phyloP scores from a whole-genome alignment of 2,797 vertebrate species.

The Hydrophis major region DNA sequence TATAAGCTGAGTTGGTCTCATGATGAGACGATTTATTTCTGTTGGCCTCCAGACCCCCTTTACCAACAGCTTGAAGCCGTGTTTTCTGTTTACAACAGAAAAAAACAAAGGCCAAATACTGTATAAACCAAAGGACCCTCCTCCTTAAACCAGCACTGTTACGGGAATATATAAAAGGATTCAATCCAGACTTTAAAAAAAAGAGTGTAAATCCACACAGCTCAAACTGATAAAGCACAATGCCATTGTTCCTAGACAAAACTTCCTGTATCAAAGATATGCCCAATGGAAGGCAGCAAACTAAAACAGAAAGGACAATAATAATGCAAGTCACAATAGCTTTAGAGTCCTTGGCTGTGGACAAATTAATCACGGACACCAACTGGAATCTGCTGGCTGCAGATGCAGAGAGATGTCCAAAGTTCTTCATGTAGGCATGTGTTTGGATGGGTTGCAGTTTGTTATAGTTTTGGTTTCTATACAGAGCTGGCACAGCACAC shows the following conservation, averaged over 20 bases:
- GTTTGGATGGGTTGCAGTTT: slow-evolving; percentile 82
- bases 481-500: slow-evolving; percentile 79
- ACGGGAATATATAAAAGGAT: slow-evolving; percentile 96
- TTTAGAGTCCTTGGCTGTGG: slow-evolving; percentile 89
- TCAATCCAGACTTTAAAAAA: slow-evolving; percentile 94
- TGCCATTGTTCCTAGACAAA: slow-evolving; percentile 78
- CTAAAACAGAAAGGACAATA: slow-evolving; percentile 88
- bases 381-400: slow-evolving; percentile 79
- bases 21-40: slow-evolving; percentile 97
- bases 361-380: slow-evolving; percentile 84
- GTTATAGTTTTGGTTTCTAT: slow-evolving; percentile 87
- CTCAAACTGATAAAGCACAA: slow-evolving; percentile 92
- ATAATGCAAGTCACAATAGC: slow-evolving; percentile 89
- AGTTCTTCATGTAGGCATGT: slow-evolving; percentile 72
- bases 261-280: slow-evolving; percentile 86
- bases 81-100: slow-evolving; percentile 91
- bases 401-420: slow-evolving; percentile 63
- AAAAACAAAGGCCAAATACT: slow-evolving; percentile 78
- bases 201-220: slow-evolving; percentile 92
- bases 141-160: slow-evolving; percentile 91
- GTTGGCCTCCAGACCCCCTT: slow-evolving; percentile 91
- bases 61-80: slow-evolving; percentile 88
- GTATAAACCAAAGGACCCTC: slow-evolving; percentile 87
- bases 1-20: slow-evolving; percentile 93
- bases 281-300: slow-evolving; percentile 93